Conservation (phyloP, 2,113 vertebrate genomes). For the Okapia johnstoni region DNA sequence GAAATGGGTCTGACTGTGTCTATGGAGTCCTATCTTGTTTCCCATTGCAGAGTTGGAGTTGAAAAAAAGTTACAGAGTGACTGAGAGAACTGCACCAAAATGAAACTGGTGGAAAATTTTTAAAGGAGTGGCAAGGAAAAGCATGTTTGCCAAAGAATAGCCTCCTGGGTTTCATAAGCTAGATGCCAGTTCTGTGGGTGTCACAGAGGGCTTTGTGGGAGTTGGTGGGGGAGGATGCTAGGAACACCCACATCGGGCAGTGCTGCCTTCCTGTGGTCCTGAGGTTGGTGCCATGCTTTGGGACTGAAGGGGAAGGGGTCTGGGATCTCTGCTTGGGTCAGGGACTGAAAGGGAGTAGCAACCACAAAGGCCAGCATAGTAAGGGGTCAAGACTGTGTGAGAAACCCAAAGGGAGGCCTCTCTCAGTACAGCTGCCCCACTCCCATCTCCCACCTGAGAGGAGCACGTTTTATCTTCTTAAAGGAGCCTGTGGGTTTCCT, state of each 20-base stretch:
- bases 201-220: not conserved
- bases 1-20: not conserved
- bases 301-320: not conserved
- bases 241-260: not conserved
- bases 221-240: not conserved
- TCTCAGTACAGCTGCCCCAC: not conserved
- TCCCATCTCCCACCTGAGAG: not conserved
- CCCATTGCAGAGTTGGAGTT: not conserved
- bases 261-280: not conserved
- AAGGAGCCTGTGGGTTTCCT: not conserved
- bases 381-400: not conserved
- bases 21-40: not conserved
- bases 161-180: not conserved
- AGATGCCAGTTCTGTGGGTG: not conserved
- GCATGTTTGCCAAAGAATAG: not conserved
- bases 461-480: not conserved
- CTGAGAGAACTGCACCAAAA: not conserved
- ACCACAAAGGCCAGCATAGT: not conserved
- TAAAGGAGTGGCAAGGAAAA: not conserved
- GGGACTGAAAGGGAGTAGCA: not conserved
- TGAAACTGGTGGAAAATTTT: not conserved
- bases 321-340: not conserved
- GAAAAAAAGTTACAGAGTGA: not conserved
- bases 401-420: not conserved
- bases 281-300: not conserved